Conservation (phyloP, 2,797 vertebrate genomes). For the Coranthus polyacanthus region DNA sequence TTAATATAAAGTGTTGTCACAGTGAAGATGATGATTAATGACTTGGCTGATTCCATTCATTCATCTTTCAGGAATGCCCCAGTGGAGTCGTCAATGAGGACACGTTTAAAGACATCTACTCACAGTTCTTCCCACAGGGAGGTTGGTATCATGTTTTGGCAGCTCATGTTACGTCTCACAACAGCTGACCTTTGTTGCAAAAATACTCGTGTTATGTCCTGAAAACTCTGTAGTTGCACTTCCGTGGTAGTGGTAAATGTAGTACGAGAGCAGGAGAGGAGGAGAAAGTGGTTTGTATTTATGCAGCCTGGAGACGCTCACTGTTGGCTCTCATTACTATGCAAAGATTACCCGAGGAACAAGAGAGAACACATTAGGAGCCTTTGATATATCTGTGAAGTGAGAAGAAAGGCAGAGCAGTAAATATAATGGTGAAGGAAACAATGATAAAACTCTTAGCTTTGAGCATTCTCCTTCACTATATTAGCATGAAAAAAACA, state of each 20-base stretch:
- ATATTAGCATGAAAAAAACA: constrained; percentile 20
- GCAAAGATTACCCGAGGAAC: constrained; percentile 47
- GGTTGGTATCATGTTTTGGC: constrained; percentile 84
- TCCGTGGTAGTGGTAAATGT: too few relatives aligned
- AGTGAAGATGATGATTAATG: not conserved
- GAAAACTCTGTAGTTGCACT: too few relatives aligned
- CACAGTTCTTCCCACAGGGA: constrained; percentile 99
- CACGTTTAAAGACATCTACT: constrained; percentile 98
- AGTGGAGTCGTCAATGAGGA: constrained; percentile 99
- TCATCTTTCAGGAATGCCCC: constrained; percentile 92
- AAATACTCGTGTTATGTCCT: too few relatives aligned
- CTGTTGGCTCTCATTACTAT: constrained; percentile 52
- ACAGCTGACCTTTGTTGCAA: constrained; percentile 5
- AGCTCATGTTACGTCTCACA: not conserved
- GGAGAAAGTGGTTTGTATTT: constrained; percentile 14
- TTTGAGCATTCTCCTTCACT: constrained; percentile 18
- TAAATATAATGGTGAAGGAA: constrained; percentile 42
- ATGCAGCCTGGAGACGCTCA: constrained; percentile 16
- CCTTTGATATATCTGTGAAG: constrained; percentile 63
- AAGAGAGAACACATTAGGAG: constrained; percentile 42
- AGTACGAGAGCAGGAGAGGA: not conserved
- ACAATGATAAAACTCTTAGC: constrained; percentile 37
- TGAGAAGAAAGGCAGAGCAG: constrained; percentile 44
- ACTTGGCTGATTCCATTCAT: not conserved
- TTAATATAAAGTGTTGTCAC: not conserved